phyloP scores from a whole-genome alignment of 2,797 vertebrate genomes.

The Melanotaenia pygmaea region DNA sequence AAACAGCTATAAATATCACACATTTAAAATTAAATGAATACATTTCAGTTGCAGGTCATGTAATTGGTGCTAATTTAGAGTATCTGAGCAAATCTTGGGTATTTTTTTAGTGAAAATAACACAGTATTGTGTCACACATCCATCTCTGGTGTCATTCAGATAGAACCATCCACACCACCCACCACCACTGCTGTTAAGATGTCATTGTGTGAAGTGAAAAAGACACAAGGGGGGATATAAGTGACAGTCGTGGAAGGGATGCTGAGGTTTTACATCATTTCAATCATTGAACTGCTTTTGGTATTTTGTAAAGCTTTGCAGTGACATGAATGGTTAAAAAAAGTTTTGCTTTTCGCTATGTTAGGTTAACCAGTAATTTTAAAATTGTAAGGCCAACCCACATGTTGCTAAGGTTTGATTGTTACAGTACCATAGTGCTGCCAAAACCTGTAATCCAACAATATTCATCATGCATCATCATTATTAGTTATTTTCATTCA shows the following conservation, averaged over 20 bases:
- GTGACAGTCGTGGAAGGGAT: neutral
- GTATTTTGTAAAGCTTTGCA: neutral
- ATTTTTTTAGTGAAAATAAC: neutral
- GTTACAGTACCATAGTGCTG: neutral
- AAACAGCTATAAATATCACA: neutral
- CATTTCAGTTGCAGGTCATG: neutral
- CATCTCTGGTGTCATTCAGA: neutral
- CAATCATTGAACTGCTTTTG: neutral
- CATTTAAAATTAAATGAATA: neutral
- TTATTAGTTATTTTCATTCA: no score
- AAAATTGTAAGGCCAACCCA: neutral
- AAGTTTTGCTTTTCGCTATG: neutral
- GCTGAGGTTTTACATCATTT: neutral
- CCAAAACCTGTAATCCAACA: neutral
- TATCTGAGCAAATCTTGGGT: neutral
- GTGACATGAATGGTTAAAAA: neutral
- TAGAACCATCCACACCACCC: neutral
- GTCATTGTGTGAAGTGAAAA: neutral
- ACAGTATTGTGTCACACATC: neutral
- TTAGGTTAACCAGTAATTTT: neutral
- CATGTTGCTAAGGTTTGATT: neutral
- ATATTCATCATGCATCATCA: neutral
- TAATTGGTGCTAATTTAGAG: neutral
- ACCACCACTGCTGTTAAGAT: neutral
- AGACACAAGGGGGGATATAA: neutral